phyloP scores from a whole-genome alignment of 2,888 invertebrate species.

The Drosophila neotestacea region DNA sequence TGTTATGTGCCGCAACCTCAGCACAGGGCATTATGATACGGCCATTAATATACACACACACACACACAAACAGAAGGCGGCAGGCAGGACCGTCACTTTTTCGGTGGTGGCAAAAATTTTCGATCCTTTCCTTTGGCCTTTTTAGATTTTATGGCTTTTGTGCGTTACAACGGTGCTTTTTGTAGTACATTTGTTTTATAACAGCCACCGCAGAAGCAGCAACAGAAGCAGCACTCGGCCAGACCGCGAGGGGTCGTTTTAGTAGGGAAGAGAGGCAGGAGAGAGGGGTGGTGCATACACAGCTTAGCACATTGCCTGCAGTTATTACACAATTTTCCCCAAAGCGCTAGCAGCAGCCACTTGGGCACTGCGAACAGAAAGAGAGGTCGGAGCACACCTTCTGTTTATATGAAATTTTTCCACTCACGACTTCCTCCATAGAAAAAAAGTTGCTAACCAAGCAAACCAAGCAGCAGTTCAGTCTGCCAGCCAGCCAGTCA shows the following conservation, averaged over 20 bases:
- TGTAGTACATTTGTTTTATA: constrained; percentile 78
- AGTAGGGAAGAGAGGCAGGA: background rate
- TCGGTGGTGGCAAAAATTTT: constrained; percentile 73
- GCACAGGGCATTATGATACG: constrained; percentile 69
- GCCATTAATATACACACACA: constrained; percentile 66
- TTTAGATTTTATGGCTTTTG: constrained; percentile 79
- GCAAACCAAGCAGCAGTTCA: constrained; percentile 55
- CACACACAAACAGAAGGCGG: constrained; percentile 14
- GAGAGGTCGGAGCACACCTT: constrained; percentile 49
- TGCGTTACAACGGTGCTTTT: constrained; percentile 77
- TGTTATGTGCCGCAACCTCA: constrained; percentile 66
- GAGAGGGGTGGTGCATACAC: constrained; percentile 36
- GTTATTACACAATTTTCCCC: constrained; percentile 78
- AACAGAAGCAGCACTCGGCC: constrained; percentile 27
- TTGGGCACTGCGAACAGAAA: constrained; percentile 24
- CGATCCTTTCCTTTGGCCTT: constrained; percentile 78
- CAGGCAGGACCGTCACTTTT: constrained; percentile 56
- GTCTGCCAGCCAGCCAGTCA: constrained; percentile 50
- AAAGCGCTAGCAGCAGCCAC: constrained; percentile 69
- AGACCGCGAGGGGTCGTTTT: constrained; percentile 35
- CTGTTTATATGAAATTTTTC: constrained; percentile 73
- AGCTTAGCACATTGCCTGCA: constrained; percentile 78
- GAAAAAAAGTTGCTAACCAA: constrained; percentile 66
- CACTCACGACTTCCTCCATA: constrained; percentile 63
- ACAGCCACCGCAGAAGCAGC: constrained; percentile 67